Conservation (phyloP, 1,140 invertebrate genomes). For the Drosophila erecta region DNA sequence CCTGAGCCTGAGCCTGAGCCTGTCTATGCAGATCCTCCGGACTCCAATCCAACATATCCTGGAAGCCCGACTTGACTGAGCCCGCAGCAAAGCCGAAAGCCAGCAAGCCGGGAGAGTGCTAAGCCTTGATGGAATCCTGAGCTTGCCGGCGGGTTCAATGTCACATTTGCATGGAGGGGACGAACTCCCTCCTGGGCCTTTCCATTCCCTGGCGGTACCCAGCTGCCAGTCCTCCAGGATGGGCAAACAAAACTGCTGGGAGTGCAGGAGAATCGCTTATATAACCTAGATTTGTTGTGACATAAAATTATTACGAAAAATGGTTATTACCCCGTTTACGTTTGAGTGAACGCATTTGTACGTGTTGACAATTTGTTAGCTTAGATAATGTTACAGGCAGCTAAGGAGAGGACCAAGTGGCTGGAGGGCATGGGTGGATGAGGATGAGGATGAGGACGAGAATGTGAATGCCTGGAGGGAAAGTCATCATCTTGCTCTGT, state of each 20-base stretch:
- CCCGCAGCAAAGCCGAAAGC: neutral
- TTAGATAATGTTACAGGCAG: slow-evolving; percentile 75
- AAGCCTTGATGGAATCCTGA: slow-evolving; percentile 14
- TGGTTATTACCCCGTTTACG: slow-evolving; percentile 84
- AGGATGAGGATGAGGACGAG: neutral
- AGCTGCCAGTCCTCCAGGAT: slow-evolving; percentile 25
- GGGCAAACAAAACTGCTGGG: slow-evolving; percentile 35
- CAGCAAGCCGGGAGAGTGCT: slow-evolving; percentile 10
- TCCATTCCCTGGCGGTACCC: slow-evolving; percentile 14
- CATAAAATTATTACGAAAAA: slow-evolving; percentile 84
- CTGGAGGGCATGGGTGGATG: neutral
- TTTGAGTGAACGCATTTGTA: slow-evolving; percentile 84
- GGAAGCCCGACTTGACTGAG: neutral
- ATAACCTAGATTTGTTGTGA: slow-evolving; percentile 82
- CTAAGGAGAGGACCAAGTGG: slow-evolving; percentile 29
- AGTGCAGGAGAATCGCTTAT: slow-evolving; percentile 49
- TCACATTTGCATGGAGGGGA: slow-evolving; percentile 38
- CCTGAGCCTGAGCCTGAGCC: slow-evolving; percentile 13
- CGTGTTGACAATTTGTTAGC: slow-evolving; percentile 84
- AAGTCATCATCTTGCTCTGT: slow-evolving; percentile 60
- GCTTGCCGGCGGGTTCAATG: slow-evolving; percentile 33
- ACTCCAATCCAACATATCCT: neutral
- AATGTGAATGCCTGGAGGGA: slow-evolving; percentile 9
- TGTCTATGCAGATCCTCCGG: slow-evolving; percentile 3
- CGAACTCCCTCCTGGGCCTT: neutral